Conservation (phyloP, 2,888 invertebrate species). For the Agriopis marginaria region DNA sequence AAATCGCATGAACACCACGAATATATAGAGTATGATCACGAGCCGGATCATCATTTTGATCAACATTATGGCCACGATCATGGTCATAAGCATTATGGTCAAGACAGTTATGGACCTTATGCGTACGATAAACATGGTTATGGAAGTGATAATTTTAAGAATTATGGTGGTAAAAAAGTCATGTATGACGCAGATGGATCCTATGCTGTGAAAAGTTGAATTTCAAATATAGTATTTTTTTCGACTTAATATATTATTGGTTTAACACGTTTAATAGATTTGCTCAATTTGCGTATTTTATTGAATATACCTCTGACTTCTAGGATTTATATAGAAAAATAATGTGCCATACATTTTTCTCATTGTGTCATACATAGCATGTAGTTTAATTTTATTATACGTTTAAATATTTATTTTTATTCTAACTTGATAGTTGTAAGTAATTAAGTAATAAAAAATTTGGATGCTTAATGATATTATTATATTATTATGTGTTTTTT, state of each 20-base stretch:
- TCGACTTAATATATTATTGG: no score
- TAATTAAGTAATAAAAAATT: background rate
- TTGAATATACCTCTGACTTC: no score
- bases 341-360: background rate
- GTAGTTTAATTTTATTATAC: background rate
- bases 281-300: no score
- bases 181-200: conserved; percentile 79
- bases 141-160: conserved; percentile 26
- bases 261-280: no score
- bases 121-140: conserved; percentile 49
- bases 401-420: background rate
- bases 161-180: conserved; percentile 50
- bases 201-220: conserved; percentile 63
- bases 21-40: conserved; percentile 64
- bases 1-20: conserved; percentile 59
- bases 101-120: conserved; percentile 46
- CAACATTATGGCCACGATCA: conserved; percentile 47
- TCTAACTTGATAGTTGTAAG: no score
- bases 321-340: background rate
- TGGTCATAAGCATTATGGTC: conserved; percentile 34
- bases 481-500: no score
- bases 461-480: no score
- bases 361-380: background rate
- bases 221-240: no score
- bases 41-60: conserved; percentile 41